Conservation (phyloP, 2,888 invertebrate species). For the Calameuta pallipes region DNA sequence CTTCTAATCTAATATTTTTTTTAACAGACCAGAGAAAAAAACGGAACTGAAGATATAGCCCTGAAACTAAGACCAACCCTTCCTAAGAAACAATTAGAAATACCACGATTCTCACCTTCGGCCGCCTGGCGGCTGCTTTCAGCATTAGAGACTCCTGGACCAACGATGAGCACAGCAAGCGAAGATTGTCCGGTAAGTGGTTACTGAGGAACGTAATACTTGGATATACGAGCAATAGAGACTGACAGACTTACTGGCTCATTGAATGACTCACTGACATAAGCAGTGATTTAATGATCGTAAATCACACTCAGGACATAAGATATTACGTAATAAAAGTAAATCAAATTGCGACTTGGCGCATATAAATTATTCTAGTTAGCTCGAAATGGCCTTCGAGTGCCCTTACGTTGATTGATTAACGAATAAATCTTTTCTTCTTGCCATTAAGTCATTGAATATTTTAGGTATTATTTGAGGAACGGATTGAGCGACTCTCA, state of each 20-base stretch:
- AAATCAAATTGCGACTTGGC: not conserved
- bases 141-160: constrained; percentile 69
- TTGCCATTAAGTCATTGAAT: constrained; percentile 10
- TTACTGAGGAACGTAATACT: too few species aligned
- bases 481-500: constrained; percentile 69
- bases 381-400: not conserved
- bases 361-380: not conserved
- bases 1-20: constrained; percentile 1
- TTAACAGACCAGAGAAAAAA: constrained; percentile 57
- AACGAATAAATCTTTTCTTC: not conserved
- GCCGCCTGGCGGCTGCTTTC: constrained; percentile 85
- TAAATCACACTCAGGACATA: not conserved
- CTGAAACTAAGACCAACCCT: constrained; percentile 81
- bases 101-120: constrained; percentile 85
- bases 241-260: not conserved
- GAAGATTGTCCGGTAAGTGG: constrained; percentile 58
- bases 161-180: constrained; percentile 54
- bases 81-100: constrained; percentile 81
- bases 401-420: constrained; percentile 9
- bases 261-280: constrained; percentile 11
- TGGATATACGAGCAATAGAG: too few species aligned
- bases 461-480: constrained; percentile 67
- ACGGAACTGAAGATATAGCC: constrained; percentile 74
- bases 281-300: not conserved
- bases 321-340: not conserved